These are phyloP conservation scores for Condylura cristata DNA, from an alignment of 2,113 vertebrate genomes.

Conservation along the genomic window DNA sequence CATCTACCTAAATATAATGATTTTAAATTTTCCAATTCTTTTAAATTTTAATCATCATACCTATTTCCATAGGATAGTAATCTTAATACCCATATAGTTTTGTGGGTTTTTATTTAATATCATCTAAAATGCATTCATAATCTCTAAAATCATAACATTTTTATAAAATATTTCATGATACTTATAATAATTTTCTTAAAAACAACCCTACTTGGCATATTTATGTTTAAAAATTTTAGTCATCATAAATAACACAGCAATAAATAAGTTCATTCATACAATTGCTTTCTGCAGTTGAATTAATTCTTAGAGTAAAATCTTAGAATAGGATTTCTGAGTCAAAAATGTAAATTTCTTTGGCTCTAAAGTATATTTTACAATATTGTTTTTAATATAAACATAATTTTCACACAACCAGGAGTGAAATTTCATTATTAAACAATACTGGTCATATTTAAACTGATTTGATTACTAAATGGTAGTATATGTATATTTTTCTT, in stretches of 20 bases:
- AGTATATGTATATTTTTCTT: constrained; percentile 11
- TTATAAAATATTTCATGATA: constrained; percentile 24
- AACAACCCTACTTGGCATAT: neutral
- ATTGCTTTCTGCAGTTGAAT: constrained; percentile 23
- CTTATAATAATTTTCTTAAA: constrained; percentile 26
- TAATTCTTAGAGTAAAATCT: neutral
- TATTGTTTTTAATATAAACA: constrained; percentile 12
- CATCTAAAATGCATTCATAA: constrained; percentile 38
- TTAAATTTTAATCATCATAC: neutral
- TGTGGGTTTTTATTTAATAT: neutral
- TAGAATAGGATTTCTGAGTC: neutral
- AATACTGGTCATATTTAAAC: neutral
- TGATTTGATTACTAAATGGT: constrained; percentile 42
- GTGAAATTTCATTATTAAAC: neutral
- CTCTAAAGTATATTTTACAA: neutral
- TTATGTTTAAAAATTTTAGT: neutral
- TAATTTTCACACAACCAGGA: neutral
- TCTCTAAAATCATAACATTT: constrained; percentile 10
- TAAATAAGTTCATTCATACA: neutral
- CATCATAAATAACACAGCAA: constrained; percentile 3
- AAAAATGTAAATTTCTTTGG: neutral
- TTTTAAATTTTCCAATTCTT: constrained; percentile 41
- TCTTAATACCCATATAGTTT: neutral
- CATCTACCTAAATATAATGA: neutral
- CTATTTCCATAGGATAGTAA: constrained; percentile 20